Evolutionary conservation across 1,140 invertebrate genomes (phyloP), one percentile per base, ranked within the genome.

Genomic region (Hormaphis cornu): DNA sequence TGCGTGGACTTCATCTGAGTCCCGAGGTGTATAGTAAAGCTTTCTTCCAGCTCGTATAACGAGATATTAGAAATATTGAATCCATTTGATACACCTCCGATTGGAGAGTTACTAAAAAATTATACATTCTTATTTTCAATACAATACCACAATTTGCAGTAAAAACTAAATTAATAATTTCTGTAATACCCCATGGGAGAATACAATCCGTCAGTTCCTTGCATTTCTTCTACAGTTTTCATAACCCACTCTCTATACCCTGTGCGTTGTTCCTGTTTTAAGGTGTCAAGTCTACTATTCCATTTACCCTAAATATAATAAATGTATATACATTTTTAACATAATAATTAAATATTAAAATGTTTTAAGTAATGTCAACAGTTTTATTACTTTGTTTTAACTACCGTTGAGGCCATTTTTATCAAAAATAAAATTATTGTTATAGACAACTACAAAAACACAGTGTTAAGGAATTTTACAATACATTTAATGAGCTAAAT

Each of bases 1-100:
- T 99, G 95, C 83, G 95, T 98, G 76, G 97, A 93, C 80, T 99
- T 99, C 80, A 98, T 85, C 80, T 99, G 96, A 3, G 94, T 93
- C 70, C 95, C 95, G 69, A 97, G 81, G 81, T 97, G 93, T 74
- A 97, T 97, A 16, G 94, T 98, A 77, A 97, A 97, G 80, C 94
- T 97, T 81, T 97, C 94, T 80, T 97, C 93, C 74, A 91, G 37
- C 24, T 74, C 72, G 44, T 61, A 52, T 37, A 71, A 52, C 0
- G 53, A 40, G 24, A 40, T 44, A 26, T 71, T 63, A 2, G 53
- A 69, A 58, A 71, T 48, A 33, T 16, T 71, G 50, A 69, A 54
- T 28, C 33, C 42, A 44, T 59, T 53, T 69, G 20, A n/a, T 16
- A 24, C 20, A 24, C 26, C 9, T 53, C 40, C 66, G 40, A 69